Percentiles rank a stretch among this genome's conserved stretches.
Conservation (phyloP, 2,113 vertebrate species). For the Nesoenas mayeri region DNA sequence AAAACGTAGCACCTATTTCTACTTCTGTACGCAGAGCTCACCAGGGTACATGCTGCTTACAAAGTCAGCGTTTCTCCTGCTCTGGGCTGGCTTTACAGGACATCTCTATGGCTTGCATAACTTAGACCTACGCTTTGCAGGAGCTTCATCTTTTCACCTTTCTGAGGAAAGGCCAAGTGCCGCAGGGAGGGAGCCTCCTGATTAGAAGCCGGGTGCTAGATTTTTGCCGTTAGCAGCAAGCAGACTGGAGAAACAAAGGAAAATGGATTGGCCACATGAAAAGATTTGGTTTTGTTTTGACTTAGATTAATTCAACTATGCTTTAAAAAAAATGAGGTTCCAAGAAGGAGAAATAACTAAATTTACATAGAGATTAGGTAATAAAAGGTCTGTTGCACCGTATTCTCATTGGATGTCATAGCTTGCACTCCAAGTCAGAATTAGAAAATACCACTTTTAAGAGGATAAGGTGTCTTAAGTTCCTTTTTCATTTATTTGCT, state of each 20-base stretch:
- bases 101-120: background rate
- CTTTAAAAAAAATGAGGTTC: constrained; percentile 8
- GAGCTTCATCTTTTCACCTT: background rate
- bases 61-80: background rate
- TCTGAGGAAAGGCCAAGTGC: background rate
- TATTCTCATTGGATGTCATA: constrained; percentile 5
- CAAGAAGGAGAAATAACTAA: constrained; percentile 16
- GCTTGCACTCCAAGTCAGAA: constrained; percentile 11
- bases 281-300: constrained; percentile 3
- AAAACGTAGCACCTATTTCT: background rate
- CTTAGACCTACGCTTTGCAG: background rate
- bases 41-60: background rate
- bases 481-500: constrained; percentile 19
- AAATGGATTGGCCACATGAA: background rate
- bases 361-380: constrained; percentile 56
- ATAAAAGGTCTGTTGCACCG: constrained; percentile 40
- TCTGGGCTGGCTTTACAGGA: background rate
- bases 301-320: constrained; percentile 40
- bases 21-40: background rate
- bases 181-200: background rate
- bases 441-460: constrained; percentile 25
- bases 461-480: background rate
- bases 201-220: background rate
- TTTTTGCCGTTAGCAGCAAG: background rate
- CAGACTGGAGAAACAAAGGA: background rate